Evolutionary conservation across 1,140 invertebrate genomes (phyloP), one percentile per base, ranked within the genome.

Genomic region (Papilio glaucus): DNA sequence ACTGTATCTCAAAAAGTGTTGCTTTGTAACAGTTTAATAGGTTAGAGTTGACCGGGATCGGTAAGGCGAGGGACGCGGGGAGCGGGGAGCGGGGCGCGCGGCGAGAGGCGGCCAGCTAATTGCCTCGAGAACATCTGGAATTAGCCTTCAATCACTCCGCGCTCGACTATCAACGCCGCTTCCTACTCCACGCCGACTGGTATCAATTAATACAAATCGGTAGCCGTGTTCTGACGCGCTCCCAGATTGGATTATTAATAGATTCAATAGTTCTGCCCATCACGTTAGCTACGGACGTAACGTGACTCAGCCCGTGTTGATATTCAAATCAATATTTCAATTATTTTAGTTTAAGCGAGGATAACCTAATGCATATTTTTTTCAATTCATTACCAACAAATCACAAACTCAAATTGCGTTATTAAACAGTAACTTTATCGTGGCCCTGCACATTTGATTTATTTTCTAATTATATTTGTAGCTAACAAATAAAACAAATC

Each of bases 151-250:
- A 89, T 92, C 90, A 88, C 77, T 33, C 74, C 74, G 76, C 77
- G 71, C 75, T 73, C 78, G 82, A 87, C 88, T 87, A 88, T 89
- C 90, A 88, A 86, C 90, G 81, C 79, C 62, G 72, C 49, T 57
- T 57, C 18, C 49, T 57, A 57, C 49, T 45, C 71, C 76, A 78
- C 77, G 84, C 79, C 76, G 74, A 53, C 45, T 42, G n/a, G 12
- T 86, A 90, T 92, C 87, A 92, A 92, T 92, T 90, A 90, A 85
- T 88, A 79, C 85, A 82, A 90, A 90, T 90, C 90, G 84, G 88
- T 90, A 92, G 88, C 88, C 75, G 80, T 77, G 75, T 74, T 83
- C 78, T 79, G 85, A 87, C 82, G 81, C 77, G 72, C 68, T 76
- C 77, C 71, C 73, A 80, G 79, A 90, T 90, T 90, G 86, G 72